Evolutionary conservation across 2,113 vertebrate genomes (phyloP), one percentile per base, ranked within the genome.

Genomic region (Mesoclemmys tuberculata): DNA sequence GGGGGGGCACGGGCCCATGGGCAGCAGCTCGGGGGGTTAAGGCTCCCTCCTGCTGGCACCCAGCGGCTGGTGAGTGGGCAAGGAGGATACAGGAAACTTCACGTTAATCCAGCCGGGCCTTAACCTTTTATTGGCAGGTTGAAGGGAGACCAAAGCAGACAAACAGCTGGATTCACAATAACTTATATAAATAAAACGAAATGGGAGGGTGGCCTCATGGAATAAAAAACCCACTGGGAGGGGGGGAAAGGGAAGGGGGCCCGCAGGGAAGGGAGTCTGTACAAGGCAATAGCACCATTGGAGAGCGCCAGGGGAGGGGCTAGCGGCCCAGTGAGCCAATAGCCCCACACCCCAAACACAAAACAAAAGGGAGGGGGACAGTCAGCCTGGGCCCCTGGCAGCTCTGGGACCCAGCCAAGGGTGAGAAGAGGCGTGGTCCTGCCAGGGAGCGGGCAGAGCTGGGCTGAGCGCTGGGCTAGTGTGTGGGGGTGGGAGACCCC

Each of bases 241-340:
- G 44, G 22, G 31, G 68, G 79, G 55, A n/a, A 49, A 74, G 71
- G 55, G 16, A 38, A 82, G 52, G 82, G 83, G 85, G 82, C 90
- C 83, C 75, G 41, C 35, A 14, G 68, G 84, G 46, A 52, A 87
- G 14, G 5, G 93, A 94, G 89, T 85, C 95, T 97, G 95, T 97
- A 96, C 94, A 97, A 89, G 75, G 95, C 90, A 27, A 52, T 97
- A 98, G 97, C 97, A 98, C 97, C 97, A 96, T 96, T 26, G 79
- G 93, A 90, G 61, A 86, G 86, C 90, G 88, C 74, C 74, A 13
- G 41, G 41, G 2, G 8, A 21, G 31, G 29, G 61, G 61, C 13
- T 16, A 3, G 6, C 31, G 7, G 61, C 31, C 18, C 6, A 31
- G 41, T 80, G 55, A 49, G 54, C 79, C 48, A 29, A 29, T 4